phyloP scores from a whole-genome alignment of 2,797 vertebrate species.

The Lepilemur ruficaudatus region DNA sequence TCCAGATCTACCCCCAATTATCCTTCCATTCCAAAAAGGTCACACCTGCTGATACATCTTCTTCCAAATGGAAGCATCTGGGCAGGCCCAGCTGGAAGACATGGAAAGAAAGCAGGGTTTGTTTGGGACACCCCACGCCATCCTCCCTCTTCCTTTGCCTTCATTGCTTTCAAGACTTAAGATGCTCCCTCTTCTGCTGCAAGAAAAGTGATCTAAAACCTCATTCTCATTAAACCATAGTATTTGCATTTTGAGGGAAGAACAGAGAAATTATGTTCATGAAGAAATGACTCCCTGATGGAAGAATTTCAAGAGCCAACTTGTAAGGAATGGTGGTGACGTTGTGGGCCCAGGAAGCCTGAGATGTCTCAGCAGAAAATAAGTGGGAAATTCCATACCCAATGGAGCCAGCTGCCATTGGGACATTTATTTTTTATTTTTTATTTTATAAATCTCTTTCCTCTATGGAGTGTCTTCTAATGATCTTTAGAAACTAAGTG shows the following conservation, averaged over 20 bases:
- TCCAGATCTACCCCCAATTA: not conserved
- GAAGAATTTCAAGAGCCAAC: not conserved
- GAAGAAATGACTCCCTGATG: not conserved
- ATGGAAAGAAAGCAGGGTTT: not conserved
- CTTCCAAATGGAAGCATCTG: not conserved
- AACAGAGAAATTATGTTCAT: not conserved
- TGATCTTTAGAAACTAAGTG: not conserved
- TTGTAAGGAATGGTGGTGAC: not conserved
- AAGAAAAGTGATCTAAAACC: not conserved
- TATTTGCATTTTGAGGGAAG: not conserved
- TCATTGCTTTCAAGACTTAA: not conserved
- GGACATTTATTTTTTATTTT: no score
- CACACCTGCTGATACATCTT: not conserved
- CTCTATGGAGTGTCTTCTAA: not conserved
- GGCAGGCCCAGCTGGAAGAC: not conserved
- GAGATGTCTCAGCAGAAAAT: not conserved
- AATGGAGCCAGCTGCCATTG: accelerated
- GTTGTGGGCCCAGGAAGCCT: not conserved
- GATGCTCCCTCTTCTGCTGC: not conserved
- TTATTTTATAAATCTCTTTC: not conserved
- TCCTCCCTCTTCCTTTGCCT: not conserved
- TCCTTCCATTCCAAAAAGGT: not conserved
- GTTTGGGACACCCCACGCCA: accelerated
- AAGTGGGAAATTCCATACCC: not conserved
- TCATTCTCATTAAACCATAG: not conserved